Conservation (phyloP, 2,888 invertebrate species). For the Drosophila atripex region DNA sequence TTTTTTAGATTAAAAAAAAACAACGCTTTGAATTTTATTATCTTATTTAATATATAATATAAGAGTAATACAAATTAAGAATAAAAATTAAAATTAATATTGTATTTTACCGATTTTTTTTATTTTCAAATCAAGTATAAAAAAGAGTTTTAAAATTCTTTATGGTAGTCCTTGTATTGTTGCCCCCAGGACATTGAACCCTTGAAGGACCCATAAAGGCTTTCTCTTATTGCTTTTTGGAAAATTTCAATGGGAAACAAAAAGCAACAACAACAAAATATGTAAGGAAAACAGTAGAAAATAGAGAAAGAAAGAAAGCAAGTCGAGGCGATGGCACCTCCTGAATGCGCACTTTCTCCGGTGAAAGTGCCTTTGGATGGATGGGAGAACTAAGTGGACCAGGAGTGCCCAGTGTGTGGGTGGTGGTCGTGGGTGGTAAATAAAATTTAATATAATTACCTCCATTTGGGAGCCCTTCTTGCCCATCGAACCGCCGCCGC, state of each 20-base stretch:
- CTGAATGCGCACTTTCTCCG: background rate
- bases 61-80: too few relatives aligned
- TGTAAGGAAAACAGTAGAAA: background rate
- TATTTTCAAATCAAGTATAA: background rate
- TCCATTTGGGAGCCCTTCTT: conserved; percentile 84
- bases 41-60: too few relatives aligned
- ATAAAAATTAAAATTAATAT: background rate
- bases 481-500: conserved; percentile 81
- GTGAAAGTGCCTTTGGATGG: background rate
- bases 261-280: background rate
- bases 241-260: conserved; percentile 1
- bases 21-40: too few relatives aligned
- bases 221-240: background rate
- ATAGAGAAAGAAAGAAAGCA: background rate
- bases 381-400: too few relatives aligned
- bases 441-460: conserved; percentile 79
- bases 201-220: conserved; percentile 1
- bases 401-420: background rate
- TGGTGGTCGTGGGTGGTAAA: background rate
- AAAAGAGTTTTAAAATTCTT: background rate
- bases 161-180: background rate
- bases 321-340: background rate
- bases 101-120: background rate
- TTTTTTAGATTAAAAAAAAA: too few relatives aligned
- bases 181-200: conserved; percentile 3